Evolutionary conservation across 2,797 vertebrate species (phyloP), one percentile per base, ranked within the genome.

Genomic region (Novumbra hubbsi): DNA sequence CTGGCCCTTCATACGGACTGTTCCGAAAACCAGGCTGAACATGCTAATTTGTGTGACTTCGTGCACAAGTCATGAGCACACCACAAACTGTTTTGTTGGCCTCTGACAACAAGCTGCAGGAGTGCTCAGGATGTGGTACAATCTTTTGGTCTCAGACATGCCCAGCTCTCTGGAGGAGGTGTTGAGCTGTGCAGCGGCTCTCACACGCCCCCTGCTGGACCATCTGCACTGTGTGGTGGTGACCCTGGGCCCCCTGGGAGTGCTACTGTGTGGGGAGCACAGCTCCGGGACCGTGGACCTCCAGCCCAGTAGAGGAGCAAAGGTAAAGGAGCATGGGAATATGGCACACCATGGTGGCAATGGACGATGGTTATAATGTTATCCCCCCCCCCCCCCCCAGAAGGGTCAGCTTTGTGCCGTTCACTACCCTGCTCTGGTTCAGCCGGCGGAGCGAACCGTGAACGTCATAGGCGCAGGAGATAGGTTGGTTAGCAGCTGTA

Each of bases 391-490:
- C 24, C 15, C 19, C 14, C 15, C 38, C 77, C 86, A 94, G 93
- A 90, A 82, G 64, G 88, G 88, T 73, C 80, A 78, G 60, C 87
- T 96, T 64, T 95, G 94, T 82, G 96, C 94, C 16, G 28, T 92
- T 38, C 92, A 97, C 84, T 97, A 96, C 86, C 94, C 96, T 0
- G 91, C 96, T 0, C 69, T 95, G 77, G 75, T 82, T 14, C 62
- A 94, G 76, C 69, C 85, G 6, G 68, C 82, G 71, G 92, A 94
- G 48, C 91, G 96, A 75, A 95, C 88, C 0, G 74, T 95, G 74
- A 98, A 95, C 0, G 96, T 97, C 38, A 97, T 95, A 0, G 96
- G 96, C 88, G 96, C 96, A 4, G 96, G 96, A 34, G 96, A 97
- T 85, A 97, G 96, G 96, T 94, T 12, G 34, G 11, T 21, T 60